These are phyloP conservation scores for Cryptoprocta ferox DNA, from an alignment of 2,797 vertebrate genomes.

Conservation along the genomic window DNA sequence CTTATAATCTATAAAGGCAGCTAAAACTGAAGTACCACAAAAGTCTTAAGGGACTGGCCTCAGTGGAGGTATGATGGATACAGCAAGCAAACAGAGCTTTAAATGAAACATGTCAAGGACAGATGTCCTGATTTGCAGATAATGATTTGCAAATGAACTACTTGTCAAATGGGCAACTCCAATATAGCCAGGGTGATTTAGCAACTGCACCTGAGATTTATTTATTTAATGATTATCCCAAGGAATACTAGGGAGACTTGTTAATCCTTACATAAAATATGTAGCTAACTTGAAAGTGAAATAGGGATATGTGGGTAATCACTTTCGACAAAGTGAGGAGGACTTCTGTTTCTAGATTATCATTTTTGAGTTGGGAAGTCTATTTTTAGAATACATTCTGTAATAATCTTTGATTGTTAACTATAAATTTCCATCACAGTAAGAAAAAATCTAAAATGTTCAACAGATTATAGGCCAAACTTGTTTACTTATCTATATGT, in stretches of 20 bases:
- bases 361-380: neutral
- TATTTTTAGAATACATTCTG: neutral
- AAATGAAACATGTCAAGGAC: neutral
- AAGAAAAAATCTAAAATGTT: neutral
- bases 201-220: neutral
- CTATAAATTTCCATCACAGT: neutral
- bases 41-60: neutral
- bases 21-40: constrained; percentile 27
- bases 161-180: neutral
- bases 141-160: neutral
- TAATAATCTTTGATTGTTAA: neutral
- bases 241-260: neutral
- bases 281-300: neutral
- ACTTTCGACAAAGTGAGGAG: neutral
- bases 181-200: neutral
- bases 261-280: constrained; percentile 42
- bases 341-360: neutral
- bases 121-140: neutral
- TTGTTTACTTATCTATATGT: neutral
- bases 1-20: neutral
- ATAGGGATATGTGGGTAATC: neutral
- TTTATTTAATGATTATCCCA: constrained; percentile 25
- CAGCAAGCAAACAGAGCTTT: neutral
- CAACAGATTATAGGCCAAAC: neutral
- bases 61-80: neutral